phyloP scores from a whole-genome alignment of 2,888 invertebrate species.

The Prenolepis imparis region DNA sequence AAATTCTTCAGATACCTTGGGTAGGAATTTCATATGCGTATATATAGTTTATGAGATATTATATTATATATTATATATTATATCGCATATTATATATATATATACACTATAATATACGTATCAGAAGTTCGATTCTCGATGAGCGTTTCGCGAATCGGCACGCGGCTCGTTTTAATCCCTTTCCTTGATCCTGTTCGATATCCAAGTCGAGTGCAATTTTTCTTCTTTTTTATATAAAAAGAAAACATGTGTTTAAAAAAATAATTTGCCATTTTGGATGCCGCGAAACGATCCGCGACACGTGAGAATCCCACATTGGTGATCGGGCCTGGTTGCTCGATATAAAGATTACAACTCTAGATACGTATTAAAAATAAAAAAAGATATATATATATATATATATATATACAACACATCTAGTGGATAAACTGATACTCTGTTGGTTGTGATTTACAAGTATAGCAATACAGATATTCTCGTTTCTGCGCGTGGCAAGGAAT shows the following conservation, averaged over 20 bases:
- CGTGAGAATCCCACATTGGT: constrained; percentile 53
- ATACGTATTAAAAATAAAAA: constrained; percentile 66
- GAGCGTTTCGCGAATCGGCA: constrained; percentile 59
- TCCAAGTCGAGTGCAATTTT: not conserved
- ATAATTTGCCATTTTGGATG: not conserved
- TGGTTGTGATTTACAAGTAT: constrained; percentile 86
- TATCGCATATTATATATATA: constrained; percentile 62
- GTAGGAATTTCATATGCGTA: constrained; percentile 56
- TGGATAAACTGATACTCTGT: constrained; percentile 84
- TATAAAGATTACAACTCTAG: constrained; percentile 65
- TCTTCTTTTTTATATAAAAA: not conserved
- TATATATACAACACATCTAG: constrained; percentile 71
- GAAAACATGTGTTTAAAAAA: not conserved
- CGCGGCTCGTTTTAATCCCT: not conserved
- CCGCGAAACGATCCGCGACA: constrained; percentile 57
- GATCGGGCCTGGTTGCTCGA: constrained; percentile 72
- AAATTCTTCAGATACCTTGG: constrained; percentile 49
- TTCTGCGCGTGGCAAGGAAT: constrained; percentile 51
- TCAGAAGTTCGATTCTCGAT: constrained; percentile 58
- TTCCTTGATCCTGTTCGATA: not conserved
- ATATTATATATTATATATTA: constrained; percentile 63
- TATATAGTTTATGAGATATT: constrained; percentile 69
- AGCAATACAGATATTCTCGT: constrained; percentile 79
- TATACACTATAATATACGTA: constrained; percentile 65
- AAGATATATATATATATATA: constrained; percentile 63